A percentile compares a stretch with the other conserved stretches of the same genome.
Evolutionary conservation across 1,140 invertebrate genomes (phyloP).

Genomic region (Drosophila kanapiae): DNA sequence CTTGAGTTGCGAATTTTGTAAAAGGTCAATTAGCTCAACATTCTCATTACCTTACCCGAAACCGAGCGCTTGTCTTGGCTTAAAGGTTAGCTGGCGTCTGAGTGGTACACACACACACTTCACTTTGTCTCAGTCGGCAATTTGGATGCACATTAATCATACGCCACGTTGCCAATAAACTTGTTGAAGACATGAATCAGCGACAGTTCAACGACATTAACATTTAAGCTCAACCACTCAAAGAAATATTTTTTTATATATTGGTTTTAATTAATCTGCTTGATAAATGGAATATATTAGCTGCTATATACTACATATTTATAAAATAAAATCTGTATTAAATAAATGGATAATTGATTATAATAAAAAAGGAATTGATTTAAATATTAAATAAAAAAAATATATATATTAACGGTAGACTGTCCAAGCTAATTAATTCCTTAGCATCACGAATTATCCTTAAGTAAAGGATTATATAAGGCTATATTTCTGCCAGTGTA

Average conservation of each 20-base stretch:
- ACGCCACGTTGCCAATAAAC: conserved; percentile 46
- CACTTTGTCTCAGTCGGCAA: conserved; percentile 30
- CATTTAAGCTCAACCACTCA: conserved; percentile 5
- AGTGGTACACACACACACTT: conserved; percentile 20
- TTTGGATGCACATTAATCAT: conserved; percentile 65
- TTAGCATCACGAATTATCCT: too few relatives aligned
- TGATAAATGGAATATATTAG: too few relatives aligned
- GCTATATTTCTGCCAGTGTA: conserved; percentile 8
- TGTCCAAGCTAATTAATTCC: too few relatives aligned
- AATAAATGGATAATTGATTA: too few relatives aligned
- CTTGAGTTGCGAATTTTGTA: not conserved
- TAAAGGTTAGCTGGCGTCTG: conserved; percentile 16
- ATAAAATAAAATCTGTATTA: not conserved
- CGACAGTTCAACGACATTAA: conserved; percentile 53
- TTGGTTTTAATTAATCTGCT: not conserved
- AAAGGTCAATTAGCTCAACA: conserved; percentile 5
- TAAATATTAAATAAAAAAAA: not conserved
- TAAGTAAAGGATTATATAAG: too few relatives aligned
- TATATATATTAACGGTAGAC: not conserved
- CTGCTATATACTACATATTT: not conserved
- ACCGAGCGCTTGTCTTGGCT: not conserved
- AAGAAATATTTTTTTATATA: not conserved
- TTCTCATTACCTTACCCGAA: not conserved
- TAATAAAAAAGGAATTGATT: too few relatives aligned
- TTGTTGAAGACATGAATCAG: conserved; percentile 31